Conservation (phyloP, 2,888 invertebrate species). For the Hirtodrosophila trivittata region DNA sequence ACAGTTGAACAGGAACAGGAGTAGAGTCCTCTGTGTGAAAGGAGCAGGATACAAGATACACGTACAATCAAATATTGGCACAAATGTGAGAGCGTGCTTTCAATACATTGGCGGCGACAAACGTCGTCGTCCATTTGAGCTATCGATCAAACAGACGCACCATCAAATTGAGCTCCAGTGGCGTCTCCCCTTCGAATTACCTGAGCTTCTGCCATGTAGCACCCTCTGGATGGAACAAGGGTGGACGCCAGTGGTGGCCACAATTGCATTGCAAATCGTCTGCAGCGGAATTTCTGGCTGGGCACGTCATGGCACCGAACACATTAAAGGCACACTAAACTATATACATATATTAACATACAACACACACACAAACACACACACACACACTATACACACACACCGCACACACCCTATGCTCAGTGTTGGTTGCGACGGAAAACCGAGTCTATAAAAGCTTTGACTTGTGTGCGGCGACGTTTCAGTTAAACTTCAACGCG, state of each 20-base stretch:
- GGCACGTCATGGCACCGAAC: conserved; percentile 82
- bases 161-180: conserved; percentile 49
- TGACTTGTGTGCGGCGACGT: conserved; percentile 44
- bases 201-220: no score
- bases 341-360: conserved; percentile 34
- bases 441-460: conserved; percentile 82
- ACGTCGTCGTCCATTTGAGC: conserved; percentile 63
- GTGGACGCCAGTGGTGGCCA: conserved; percentile 20
- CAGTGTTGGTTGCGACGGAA: conserved; percentile 5
- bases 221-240: no score
- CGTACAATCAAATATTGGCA: conserved; percentile 56
- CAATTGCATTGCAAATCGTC: conserved; percentile 51
- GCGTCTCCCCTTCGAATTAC: no score
- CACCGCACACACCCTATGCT: not conserved
- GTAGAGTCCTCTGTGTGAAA: not conserved
- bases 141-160: conserved; percentile 81
- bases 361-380: not conserved
- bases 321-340: conserved; percentile 80
- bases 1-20: not conserved
- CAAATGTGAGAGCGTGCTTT: conserved; percentile 64
- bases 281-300: conserved; percentile 71
- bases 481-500: conserved; percentile 71
- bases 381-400: conserved; percentile 4
- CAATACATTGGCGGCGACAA: conserved; percentile 67
- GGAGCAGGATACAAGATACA: no score